Evolutionary conservation across 1,140 invertebrate species (phyloP), one percentile per base, ranked within the genome.

Genomic region (Drosophila parvula): DNA sequence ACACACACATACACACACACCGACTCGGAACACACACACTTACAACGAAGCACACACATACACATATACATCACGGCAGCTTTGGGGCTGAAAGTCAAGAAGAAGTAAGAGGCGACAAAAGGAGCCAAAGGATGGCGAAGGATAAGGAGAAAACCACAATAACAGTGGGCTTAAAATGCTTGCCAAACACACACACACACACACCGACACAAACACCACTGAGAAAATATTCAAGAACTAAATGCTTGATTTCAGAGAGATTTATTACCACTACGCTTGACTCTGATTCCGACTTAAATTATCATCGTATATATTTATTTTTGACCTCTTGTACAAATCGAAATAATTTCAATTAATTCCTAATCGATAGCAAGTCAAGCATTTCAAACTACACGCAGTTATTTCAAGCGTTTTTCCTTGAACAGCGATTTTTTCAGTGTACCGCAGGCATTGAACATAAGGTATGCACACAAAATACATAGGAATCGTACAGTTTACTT

Each of bases 161-260:
- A 74, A 70, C 68, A 78, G 81, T 76, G 68, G 74, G 77, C 68
- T 81, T 62, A 73, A 90, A 90, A 83, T 86, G 84, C 83, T 88
- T 86, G 83, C 83, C 83, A 88, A 83, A 81, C 67, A 70, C 22
- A 55, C 18, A 67, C 63, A 62, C 43, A 34, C 22, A 41, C 9
- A 56, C 51, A 50, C n/a, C n/a, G n/a, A n/a, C n/a, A n/a, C n/a
- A n/a, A 16, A 44, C 32, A 78, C 4, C 34, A 38, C 34, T 27
- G 36, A 56, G 50, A 62, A 28, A 43, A 64, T 14, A 57, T 12
- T 14, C 5, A 16, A 11, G 28, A 22, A 53, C 32, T 14, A 18
- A 44, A 22, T 10, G 16, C 27, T 10, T 41, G 53, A 30, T 2
- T 10, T 22, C 0, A 12, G 10, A 38, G 3, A 51, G 14, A 6